Base-by-base conservation (phyloP, 2,888 invertebrate genomes). In the Lasioglossum villosulum region DNA sequence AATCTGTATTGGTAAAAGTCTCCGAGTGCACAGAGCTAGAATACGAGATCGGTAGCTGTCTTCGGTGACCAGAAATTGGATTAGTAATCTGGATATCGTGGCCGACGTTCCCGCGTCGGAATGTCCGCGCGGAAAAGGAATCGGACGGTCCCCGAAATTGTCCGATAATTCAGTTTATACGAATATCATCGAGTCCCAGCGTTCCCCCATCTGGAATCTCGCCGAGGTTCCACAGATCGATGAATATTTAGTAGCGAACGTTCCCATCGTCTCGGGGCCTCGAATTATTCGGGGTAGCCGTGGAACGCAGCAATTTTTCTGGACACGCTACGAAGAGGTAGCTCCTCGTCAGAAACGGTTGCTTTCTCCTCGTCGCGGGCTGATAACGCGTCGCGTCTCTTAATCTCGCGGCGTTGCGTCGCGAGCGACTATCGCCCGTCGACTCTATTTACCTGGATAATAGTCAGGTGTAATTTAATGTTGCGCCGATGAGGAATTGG, bases 231-330 rank as follows among this genome's bases (percentile, higher is more conserved):
- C 45, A 14, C 27, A 78, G 39, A 80, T 75, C 52, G 66, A 80
- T 75, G 79, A 80, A 80, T 80, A 80, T 75, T 80, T 75, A 80
- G 39, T 48, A 48, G 75, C 23, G 52, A 68, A 66, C 68, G 75
- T 80, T 75, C 75, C 14, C 23, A 39, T 68, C 66, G 37, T 68
- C 48, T 66, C 79, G 19, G 23, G 19, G 42, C 75, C 30, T 30
- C 16, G 63, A 39, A 68, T 80, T 75, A 68, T 27, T 27, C 66
- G 37, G 10, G 34, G 45, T 34, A 68, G 34, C 45, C 14, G 48
- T 34, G 74, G 30, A 66, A 45, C 48, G 75, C 30, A 23, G 52
- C 66, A n/a, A 75, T 80, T 80, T 56, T 78, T 78, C 66, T 39
- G 8, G 3, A 37, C 66, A 30, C 37, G 37, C 39, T 52, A 52